A percentile compares a stretch with the other conserved stretches of the same genome.
Conservation (phyloP, 2,888 invertebrate species). For the Cheiracanthium punctorium region DNA sequence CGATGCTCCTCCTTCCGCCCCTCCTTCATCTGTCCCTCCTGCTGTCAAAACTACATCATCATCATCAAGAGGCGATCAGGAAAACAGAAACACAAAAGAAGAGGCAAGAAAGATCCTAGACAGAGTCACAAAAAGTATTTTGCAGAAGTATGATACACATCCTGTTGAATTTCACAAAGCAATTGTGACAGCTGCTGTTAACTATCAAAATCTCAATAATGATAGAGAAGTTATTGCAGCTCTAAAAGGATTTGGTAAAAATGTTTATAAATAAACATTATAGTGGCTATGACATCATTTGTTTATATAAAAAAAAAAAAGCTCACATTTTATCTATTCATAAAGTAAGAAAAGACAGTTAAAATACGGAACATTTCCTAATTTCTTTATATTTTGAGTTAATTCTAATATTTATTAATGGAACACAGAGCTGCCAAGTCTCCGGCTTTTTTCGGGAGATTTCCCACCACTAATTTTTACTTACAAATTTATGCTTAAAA, state of each 20-base stretch:
- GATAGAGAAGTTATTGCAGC: slow-evolving; percentile 46
- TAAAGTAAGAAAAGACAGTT: too few species aligned
- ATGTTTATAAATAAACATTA: slow-evolving; percentile 55
- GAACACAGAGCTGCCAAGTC: too few species aligned
- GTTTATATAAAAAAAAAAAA: too few species aligned
- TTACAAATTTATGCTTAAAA: too few species aligned
- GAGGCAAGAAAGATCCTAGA: slow-evolving; percentile 56
- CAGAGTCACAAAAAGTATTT: slow-evolving; percentile 47
- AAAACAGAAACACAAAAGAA: slow-evolving; percentile 31
- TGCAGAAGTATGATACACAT: slow-evolving; percentile 59
- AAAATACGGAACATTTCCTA: too few species aligned
- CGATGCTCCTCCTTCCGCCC: background rate
- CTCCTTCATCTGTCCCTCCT: background rate
- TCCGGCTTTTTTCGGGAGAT: too few species aligned
- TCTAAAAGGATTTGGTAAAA: slow-evolving; percentile 54
- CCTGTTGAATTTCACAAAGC: slow-evolving; percentile 61
- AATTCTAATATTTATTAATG: too few species aligned
- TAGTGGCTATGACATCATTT: too few species aligned
- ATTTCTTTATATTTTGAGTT: too few species aligned
- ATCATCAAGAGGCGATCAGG: background rate
- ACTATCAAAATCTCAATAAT: slow-evolving; percentile 64
- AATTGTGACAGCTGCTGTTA: slow-evolving; percentile 59
- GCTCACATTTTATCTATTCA: too few species aligned
- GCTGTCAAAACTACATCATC: background rate
- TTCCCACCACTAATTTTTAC: too few species aligned